Conservation (phyloP, 2,113 vertebrate species). For the Rhinoderma darwinii region DNA sequence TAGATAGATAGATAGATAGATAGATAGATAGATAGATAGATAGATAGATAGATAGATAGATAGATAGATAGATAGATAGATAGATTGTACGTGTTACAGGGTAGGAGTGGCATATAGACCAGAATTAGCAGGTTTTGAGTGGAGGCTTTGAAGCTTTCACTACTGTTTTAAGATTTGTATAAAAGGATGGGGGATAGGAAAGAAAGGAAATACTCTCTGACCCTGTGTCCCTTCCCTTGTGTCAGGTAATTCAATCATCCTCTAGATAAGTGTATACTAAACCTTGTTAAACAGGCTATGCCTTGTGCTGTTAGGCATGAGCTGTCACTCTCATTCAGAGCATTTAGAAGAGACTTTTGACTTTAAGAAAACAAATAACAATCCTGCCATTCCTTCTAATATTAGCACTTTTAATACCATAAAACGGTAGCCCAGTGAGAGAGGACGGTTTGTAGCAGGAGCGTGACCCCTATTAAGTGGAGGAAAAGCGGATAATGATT, state of each 20-base stretch:
- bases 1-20: background rate
- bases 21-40: constrained; percentile 13
- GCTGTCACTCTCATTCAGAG: background rate
- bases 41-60: background rate
- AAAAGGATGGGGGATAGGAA: background rate
- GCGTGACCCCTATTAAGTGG: background rate
- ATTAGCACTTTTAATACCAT: background rate
- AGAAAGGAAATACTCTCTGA: background rate
- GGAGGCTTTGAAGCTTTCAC: background rate
- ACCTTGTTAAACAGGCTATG: background rate
- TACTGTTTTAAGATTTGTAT: background rate
- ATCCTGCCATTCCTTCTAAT: background rate
- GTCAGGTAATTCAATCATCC: background rate
- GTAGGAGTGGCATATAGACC: no score
- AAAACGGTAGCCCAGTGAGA: background rate
- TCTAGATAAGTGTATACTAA: background rate
- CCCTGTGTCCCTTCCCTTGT: background rate
- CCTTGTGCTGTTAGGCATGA: background rate
- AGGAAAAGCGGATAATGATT: background rate
- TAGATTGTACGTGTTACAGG: background rate
- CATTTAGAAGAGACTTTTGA: background rate
- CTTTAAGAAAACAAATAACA: background rate
- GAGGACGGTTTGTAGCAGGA: background rate
- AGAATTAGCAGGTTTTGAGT: no score
- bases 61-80: background rate